These are phyloP conservation scores for Idaea straminata DNA, from an alignment of 2,888 invertebrate species.

Conservation along the genomic window DNA sequence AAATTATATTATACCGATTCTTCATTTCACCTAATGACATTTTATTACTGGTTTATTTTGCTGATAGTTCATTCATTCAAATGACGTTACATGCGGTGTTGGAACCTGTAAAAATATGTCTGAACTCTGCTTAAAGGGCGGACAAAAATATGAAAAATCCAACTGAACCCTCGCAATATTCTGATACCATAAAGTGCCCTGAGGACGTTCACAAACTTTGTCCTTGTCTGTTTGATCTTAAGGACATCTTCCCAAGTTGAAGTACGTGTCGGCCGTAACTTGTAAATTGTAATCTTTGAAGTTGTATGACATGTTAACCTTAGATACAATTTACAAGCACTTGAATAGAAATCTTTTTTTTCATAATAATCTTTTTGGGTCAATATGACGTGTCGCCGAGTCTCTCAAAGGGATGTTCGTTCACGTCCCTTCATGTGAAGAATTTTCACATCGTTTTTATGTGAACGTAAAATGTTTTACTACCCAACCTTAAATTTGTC, in stretches of 20 bases:
- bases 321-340: not conserved
- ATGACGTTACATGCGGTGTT: not conserved
- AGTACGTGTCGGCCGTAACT: not conserved
- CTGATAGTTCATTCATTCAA: no score
- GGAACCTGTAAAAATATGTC: not conserved
- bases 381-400: not conserved
- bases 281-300: conserved; percentile 1
- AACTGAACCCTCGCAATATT: not conserved
- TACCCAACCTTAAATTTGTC: conserved; percentile 28
- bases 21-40: no score
- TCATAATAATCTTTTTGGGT: not conserved
- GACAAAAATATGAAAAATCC: not conserved
- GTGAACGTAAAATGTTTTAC: conserved; percentile 29
- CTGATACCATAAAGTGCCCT: not conserved
- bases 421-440: not conserved
- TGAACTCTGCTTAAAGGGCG: not conserved
- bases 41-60: no score
- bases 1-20: no score
- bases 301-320: not conserved
- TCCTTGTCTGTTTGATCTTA: not conserved
- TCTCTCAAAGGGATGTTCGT: not conserved
- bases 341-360: not conserved
- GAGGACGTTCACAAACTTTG: not conserved
- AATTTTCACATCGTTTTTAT: conserved; percentile 28
- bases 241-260: not conserved